Evolutionary conservation across 2,113 vertebrate species (phyloP), one percentile per base, ranked within the genome.

Genomic region (Tenebrosternarchus preto): DNA sequence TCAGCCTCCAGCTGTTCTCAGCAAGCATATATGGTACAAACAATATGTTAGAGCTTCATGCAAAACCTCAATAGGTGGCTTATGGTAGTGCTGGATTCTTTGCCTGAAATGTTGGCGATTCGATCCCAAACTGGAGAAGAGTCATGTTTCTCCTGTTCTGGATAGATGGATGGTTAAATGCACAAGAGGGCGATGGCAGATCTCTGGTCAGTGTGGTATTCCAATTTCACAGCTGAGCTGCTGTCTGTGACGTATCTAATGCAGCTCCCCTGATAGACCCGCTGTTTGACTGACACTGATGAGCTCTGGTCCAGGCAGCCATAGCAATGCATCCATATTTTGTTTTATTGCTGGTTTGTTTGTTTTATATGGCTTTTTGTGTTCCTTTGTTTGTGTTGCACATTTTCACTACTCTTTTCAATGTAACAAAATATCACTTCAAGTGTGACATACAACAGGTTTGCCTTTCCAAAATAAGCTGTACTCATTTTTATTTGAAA

Each of bases 191-290:
- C 76, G 74, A 75, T n/a, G 66, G 81, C 86, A 90, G 71, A 80
- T 89, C 29, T 64, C 33, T 83, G 90, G 90, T 92, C 90, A 90
- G 86, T 86, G 71, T 77, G 85, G 83, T 80, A 63, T 76, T 86
- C 83, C 89, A 89, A 92, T 93, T 92, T 92, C 92, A 92, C 90
- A 91, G 90, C 74, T 86, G 89, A 92, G 83, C 84, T 92, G 85
- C 78, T 63, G 76, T 85, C 73, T 33, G 84, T 77, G 11, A 82
- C 74, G 43, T 83, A 25, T 66, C 63, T 78, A 79, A 88, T 70
- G 86, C 83, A 85, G 83, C 80, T 87, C 72, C 82, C 85, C 84
- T 86, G 90, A 88, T 79, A 74, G 76, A 85, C 78, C 50, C 59
- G 15, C 82, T 57, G 60, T 77, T 81, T 90, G 86, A 90, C 75